Percentiles rank a stretch among this genome's conserved stretches.
Evolutionary conservation across 1,140 invertebrate genomes (phyloP).

Genomic region (Diachasma alloeum): DNA sequence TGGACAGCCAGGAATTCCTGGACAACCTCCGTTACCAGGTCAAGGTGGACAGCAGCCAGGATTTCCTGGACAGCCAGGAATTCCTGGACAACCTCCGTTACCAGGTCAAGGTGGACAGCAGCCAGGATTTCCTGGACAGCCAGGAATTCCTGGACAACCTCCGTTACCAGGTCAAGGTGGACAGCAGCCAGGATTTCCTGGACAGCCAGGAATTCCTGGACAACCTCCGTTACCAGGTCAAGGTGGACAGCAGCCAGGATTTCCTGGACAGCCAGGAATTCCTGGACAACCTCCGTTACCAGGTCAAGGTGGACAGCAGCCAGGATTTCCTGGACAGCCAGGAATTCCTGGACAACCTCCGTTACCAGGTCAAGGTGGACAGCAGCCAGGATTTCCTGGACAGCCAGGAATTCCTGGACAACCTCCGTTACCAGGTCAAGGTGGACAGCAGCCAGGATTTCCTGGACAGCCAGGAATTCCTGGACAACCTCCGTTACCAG

Average conservation of each 20-base stretch:
- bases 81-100: no score
- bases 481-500: slow-evolving; percentile 22
- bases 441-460: not conserved
- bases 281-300: slow-evolving; percentile 25
- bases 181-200: no score
- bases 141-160: slow-evolving; percentile 22
- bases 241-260: not conserved
- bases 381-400: not conserved
- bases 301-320: slow-evolving; percentile 23
- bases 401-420: slow-evolving; percentile 6
- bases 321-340: not conserved
- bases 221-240: slow-evolving; percentile 24
- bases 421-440: no score
- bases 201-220: slow-evolving; percentile 26
- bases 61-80: not conserved
- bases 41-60: not conserved
- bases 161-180: slow-evolving; percentile 26
- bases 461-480: slow-evolving; percentile 12
- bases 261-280: slow-evolving; percentile 26
- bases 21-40: no score
- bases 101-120: no score
- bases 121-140: not conserved
- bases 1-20: no score
- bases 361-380: no score
- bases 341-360: no score